Conservation (phyloP, 1,140 invertebrate genomes). For the Macrotrachela quadricornifera region DNA sequence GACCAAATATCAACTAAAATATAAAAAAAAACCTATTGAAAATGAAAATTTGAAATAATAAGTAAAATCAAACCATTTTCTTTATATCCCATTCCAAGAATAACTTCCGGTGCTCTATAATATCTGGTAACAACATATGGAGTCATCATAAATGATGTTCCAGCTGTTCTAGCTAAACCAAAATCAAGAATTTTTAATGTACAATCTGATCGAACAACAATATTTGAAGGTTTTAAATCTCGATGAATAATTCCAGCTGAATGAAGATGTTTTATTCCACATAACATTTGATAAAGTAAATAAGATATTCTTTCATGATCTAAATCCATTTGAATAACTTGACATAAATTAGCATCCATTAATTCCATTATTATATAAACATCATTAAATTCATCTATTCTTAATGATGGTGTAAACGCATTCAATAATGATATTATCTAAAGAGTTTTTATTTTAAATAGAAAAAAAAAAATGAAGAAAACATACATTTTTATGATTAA, state of each 20-base stretch:
- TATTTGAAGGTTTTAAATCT: slow-evolving; percentile 98
- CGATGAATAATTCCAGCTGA: slow-evolving; percentile 97
- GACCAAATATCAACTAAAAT: slow-evolving; percentile 89
- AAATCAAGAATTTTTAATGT: slow-evolving; percentile 97
- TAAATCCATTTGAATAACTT: slow-evolving; percentile 92
- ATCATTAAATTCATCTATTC: slow-evolving; percentile 89
- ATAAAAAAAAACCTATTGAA: background rate
- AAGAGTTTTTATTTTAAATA: no score
- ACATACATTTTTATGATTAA: slow-evolving; percentile 97
- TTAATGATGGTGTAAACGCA: slow-evolving; percentile 90
- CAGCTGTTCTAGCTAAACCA: slow-evolving; percentile 83
- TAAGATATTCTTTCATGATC: slow-evolving; percentile 99
- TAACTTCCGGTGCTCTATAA: slow-evolving; percentile 91
- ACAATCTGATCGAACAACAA: slow-evolving; percentile 95
- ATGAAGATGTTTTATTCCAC: slow-evolving; percentile 97
- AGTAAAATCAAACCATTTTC: slow-evolving; percentile 46
- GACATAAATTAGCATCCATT: slow-evolving; percentile 98
- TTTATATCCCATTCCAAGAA: slow-evolving; percentile 90
- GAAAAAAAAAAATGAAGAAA: no score
- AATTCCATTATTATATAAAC: slow-evolving; percentile 95
- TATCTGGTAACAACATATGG: slow-evolving; percentile 96
- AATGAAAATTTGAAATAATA: no score
- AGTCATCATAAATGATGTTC: slow-evolving; percentile 82
- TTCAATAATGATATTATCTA: slow-evolving; percentile 71
- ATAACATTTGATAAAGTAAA: slow-evolving; percentile 95